These are phyloP conservation scores for Stomatorhinus walkeri DNA, from an alignment of 2,797 vertebrate species.

Conservation along the genomic window DNA sequence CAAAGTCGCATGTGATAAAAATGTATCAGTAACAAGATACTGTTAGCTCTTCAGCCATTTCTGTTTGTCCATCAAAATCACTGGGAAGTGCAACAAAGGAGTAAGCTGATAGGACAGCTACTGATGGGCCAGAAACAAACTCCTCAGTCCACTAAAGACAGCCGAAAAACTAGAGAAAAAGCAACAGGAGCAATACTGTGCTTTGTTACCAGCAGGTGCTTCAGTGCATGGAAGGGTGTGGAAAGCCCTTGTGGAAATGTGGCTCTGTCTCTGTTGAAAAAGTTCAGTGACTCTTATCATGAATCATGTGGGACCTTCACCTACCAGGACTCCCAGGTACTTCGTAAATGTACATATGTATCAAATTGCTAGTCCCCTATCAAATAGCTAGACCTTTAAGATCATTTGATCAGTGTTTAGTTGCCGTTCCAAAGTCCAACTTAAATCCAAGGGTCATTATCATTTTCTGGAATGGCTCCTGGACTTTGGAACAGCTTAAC, in stretches of 20 bases:
- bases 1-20: neutral
- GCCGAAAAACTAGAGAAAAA: neutral
- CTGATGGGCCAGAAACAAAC: neutral
- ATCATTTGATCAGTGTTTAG: neutral
- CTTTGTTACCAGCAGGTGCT: neutral
- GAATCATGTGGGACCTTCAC: neutral
- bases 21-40: neutral
- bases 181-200: neutral
- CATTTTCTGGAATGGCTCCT: neutral
- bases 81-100: neutral
- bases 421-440: neutral
- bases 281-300: neutral
- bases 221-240: neutral
- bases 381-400: neutral
- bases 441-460: neutral
- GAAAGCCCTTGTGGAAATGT: neutral
- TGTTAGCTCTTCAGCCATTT: neutral
- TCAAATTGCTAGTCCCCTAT: neutral
- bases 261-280: neutral
- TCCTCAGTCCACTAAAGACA: neutral
- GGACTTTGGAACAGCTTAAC: neutral
- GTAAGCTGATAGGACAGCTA: neutral
- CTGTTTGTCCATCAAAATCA: neutral
- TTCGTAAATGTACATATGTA: neutral
- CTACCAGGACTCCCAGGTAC: neutral